Base-by-base conservation (phyloP, 2,113 vertebrate species). In the Ranitomeya variabilis region DNA sequence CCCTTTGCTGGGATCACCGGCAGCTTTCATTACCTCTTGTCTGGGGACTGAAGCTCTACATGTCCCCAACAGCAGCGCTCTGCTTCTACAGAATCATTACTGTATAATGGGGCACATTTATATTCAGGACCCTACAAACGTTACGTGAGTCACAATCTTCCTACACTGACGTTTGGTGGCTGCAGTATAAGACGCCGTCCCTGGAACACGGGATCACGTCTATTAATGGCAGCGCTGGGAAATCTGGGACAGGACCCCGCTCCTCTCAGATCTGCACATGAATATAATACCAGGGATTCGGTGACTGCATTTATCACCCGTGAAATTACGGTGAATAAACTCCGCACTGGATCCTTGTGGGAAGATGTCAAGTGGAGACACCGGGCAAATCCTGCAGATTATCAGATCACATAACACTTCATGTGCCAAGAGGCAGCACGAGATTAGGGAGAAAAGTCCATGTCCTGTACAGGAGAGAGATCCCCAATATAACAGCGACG, bases 271-370 rank as follows among this genome's bases (percentile, higher is more conserved):
- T 64, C 55, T 52, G 45, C 69, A 59, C 67, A 78, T 62, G 23
- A 86, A 78, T 66, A 18, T 15, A 7, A 62, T 12, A 62, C 51
- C 3, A 23, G 2, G 16, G 57, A 31, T 86, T 77, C n/a, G 15
- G 77, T 64, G 85, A 64, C 55, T 8, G 31, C 12, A 21, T 78
- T 86, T 86, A 86, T 64, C 14, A 60, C 4, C 73, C 85, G 14
- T 78, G 85, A 86, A 64, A 86, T 86, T 60, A 13, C 85, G 18
- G 55, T 4, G 11, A 74, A 64, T 54, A 45, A 54, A 45, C 31
- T 73, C 69, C 76, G 10, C 31, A 51, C 74, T 6, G 71, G 74
- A 86, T 78, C 57, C 85, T 77, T 52, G 85, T 86, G 85, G 73
- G 85, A 78, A 86, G 69, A 26, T 45, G 62, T 31, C 10, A 66